Evolutionary conservation across 1,140 invertebrate species (phyloP), one percentile per base, ranked within the genome.

Genomic region (Eufriesea mexicana): DNA sequence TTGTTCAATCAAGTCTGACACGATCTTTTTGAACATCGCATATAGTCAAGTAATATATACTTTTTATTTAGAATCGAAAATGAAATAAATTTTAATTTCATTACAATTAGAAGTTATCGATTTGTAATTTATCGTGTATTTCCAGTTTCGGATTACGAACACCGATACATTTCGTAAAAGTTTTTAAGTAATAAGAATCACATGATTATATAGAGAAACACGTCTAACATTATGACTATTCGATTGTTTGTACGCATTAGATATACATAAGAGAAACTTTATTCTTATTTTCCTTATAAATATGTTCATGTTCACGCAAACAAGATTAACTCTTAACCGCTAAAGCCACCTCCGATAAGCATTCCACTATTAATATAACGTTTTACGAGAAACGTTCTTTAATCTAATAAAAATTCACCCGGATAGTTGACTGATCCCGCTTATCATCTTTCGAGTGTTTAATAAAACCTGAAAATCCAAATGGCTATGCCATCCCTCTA

Each of bases 1-100:
- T 94, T 94, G 92, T 93, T 87, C 66, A 25, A 20, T 68, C 70
- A 28, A 64, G 54, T 35, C 12, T 47, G 42, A 67, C 35, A 64
- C 18, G 25, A 84, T 61, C 72, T 51, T 20, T 35, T 45, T 42
- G 28, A 70, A 54, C 35, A 55, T 42, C 47, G 5, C 23, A n/a
- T 51, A 20, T 18, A 67, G 14, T n/a, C 73, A 9, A 49, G 14
- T 67, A 55, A 25, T 59, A 67, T 57, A 54, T 14, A 35, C 2
- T 68, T 7, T 68, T 68, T 57, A 35, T 57, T n/a, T 14, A 10
- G 5, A 16, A 42, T n/a, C 16, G 7, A 8, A 14, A 47, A 8
- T 47, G 12, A 12, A 6, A 10, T 49, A 57, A 25, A 20, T 66
- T 23, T 51, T 54, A 59, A 5, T 35, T 16, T 64, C 45, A 64